phyloP scores from a whole-genome alignment of 2,888 invertebrate species.

The Pachycephus smyrnensis region DNA sequence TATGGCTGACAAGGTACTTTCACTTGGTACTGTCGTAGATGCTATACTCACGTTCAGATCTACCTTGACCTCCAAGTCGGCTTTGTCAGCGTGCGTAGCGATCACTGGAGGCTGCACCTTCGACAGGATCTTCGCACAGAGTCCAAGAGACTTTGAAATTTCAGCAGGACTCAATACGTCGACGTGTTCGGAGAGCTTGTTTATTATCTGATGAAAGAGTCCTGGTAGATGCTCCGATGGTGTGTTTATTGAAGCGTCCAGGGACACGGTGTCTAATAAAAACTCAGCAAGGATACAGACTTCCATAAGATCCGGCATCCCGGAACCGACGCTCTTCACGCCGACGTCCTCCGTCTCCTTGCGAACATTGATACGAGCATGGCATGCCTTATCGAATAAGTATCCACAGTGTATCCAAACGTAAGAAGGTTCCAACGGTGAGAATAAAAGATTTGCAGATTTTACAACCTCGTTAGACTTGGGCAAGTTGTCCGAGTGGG shows the following conservation, averaged over 20 bases:
- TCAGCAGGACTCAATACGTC: slow-evolving; percentile 72
- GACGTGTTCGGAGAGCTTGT: slow-evolving; percentile 72
- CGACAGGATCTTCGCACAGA: slow-evolving; percentile 80
- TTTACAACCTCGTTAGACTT: slow-evolving; percentile 79
- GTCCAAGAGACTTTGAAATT: slow-evolving; percentile 74
- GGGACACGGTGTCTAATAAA: slow-evolving; percentile 79
- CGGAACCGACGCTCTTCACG: slow-evolving; percentile 72
- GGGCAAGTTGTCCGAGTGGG: slow-evolving; percentile 51
- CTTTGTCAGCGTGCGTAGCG: slow-evolving; percentile 58
- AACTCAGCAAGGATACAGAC: slow-evolving; percentile 81
- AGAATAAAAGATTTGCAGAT: slow-evolving; percentile 86
- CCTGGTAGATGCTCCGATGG: slow-evolving; percentile 84
- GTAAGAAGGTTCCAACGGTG: slow-evolving; percentile 85
- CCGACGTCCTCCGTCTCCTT: slow-evolving; percentile 48
- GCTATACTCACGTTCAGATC: slow-evolving; percentile 29
- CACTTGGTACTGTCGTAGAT: slow-evolving; percentile 25
- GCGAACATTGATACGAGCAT: slow-evolving; percentile 44
- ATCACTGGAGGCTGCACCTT: slow-evolving; percentile 79
- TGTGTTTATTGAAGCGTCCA: slow-evolving; percentile 82
- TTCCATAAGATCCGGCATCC: slow-evolving; percentile 75
- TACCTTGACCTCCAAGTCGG: slow-evolving; percentile 36
- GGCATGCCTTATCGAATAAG: slow-evolving; percentile 73
- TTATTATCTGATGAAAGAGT: slow-evolving; percentile 77
- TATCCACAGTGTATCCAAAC: slow-evolving; percentile 85
- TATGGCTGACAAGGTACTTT: slow-evolving; percentile 54